phyloP scores from a whole-genome alignment of 1,140 invertebrate species.

The Drosophila insularis region DNA sequence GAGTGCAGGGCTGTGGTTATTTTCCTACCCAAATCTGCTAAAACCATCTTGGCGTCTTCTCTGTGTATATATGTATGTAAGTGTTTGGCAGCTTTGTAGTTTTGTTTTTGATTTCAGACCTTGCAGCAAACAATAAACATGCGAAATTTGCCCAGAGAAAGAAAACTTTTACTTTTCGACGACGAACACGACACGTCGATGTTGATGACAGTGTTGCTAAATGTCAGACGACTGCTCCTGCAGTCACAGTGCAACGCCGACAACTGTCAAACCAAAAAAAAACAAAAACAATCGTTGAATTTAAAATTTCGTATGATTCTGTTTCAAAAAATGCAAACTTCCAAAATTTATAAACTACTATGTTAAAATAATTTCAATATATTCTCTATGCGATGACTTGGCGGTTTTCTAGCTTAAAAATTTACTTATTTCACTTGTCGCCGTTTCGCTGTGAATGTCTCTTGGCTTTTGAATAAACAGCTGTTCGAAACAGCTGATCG shows the following conservation, averaged over 20 bases:
- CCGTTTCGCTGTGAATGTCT: constrained; percentile 9
- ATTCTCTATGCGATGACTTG: no score
- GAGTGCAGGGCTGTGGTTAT: constrained; percentile 99
- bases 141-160: constrained; percentile 4
- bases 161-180: constrained; percentile 11
- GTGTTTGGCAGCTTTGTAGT: constrained; percentile 47
- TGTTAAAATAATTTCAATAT: not conserved
- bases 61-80: constrained; percentile 42
- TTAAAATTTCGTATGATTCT: not conserved
- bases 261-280: not conserved
- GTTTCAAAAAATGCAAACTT: no score
- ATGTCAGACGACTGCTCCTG: not conserved
- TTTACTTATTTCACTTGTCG: not conserved
- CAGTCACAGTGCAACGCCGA: not conserved
- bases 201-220: constrained; percentile 7
- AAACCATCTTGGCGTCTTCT: constrained; percentile 92
- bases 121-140: not conserved
- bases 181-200: constrained; percentile 7
- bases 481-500: constrained; percentile 48
- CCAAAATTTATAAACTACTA: not conserved
- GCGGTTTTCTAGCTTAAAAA: not conserved
- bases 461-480: not conserved
- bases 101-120: constrained; percentile 40
- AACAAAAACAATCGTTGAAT: not conserved
- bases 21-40: constrained; percentile 99